phyloP scores from a whole-genome alignment of 2,888 invertebrate species.

The Pristionchus mayeri region DNA sequence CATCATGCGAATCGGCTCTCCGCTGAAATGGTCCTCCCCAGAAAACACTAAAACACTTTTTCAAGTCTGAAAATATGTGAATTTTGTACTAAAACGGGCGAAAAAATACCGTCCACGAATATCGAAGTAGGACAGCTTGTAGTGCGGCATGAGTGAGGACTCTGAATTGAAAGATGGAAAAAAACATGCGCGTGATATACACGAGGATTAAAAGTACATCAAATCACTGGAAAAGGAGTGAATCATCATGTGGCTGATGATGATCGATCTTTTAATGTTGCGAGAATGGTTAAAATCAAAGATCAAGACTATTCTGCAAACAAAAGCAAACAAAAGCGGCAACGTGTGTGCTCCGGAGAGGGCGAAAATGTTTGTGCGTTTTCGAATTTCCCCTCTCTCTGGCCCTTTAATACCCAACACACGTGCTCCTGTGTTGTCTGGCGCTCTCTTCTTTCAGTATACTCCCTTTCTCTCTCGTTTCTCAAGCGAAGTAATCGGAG shows the following conservation, averaged over 20 bases:
- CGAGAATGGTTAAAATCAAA: neutral
- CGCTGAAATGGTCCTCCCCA: too few species aligned
- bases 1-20: too few species aligned
- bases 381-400: neutral
- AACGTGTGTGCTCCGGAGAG: too few species aligned
- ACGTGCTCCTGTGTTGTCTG: neutral
- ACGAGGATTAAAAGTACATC: neutral
- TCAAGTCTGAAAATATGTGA: neutral
- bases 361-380: too few species aligned
- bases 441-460: neutral
- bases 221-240: too few species aligned
- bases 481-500: neutral
- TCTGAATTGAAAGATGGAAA: neutral
- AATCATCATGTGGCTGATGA: too few species aligned
- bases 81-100: neutral
- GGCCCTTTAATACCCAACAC: neutral
- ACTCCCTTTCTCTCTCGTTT: neutral
- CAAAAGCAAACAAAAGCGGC: too few species aligned
- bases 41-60: too few species aligned
- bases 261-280: too few species aligned
- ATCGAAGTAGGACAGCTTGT: conserved; percentile 40
- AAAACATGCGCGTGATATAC: neutral
- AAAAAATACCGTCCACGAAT: conserved; percentile 12
- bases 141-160: neutral
- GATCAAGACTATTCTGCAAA: too few species aligned